A percentile compares a stretch with the other conserved stretches of the same genome.
Conservation (phyloP, 2,888 invertebrate genomes). For the Emmelina monodactyla region DNA sequence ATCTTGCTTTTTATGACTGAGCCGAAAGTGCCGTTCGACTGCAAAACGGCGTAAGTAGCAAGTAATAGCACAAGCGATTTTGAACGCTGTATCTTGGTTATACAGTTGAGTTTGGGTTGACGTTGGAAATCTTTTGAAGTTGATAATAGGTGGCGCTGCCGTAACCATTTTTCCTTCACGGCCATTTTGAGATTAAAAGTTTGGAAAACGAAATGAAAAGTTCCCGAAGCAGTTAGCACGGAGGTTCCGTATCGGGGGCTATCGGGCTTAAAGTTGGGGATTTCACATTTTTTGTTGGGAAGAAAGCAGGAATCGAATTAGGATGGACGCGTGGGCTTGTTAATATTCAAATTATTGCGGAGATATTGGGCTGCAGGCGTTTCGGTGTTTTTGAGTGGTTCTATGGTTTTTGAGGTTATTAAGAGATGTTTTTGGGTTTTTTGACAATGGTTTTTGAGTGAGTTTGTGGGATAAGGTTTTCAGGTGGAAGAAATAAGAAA, state of each 20-base stretch:
- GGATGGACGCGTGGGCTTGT: too few relatives aligned
- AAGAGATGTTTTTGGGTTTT: too few relatives aligned
- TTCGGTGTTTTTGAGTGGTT: too few relatives aligned
- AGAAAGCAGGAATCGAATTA: too few relatives aligned
- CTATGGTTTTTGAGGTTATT: too few relatives aligned
- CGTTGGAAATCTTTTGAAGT: conserved; percentile 3
- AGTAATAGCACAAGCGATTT: background rate
- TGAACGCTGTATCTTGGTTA: background rate
- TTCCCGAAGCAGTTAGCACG: conserved; percentile 30
- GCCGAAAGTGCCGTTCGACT: conserved; percentile 58
- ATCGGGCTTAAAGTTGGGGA: conserved; percentile 19
- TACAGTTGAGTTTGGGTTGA: conserved; percentile 8
- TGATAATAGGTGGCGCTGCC: conserved; percentile 63
- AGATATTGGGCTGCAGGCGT: too few relatives aligned
- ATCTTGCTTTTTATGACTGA: conserved; percentile 65
- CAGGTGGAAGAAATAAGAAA: too few relatives aligned
- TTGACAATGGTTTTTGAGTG: too few relatives aligned
- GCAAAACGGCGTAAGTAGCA: conserved; percentile 24
- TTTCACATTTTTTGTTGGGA: background rate
- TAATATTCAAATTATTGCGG: too few relatives aligned
- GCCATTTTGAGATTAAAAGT: conserved; percentile 66
- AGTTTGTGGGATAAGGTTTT: too few relatives aligned
- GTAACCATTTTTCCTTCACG: conserved; percentile 63
- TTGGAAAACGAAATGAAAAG: conserved; percentile 60
- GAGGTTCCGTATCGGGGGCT: conserved; percentile 34